phyloP scores from a whole-genome alignment of 1,140 invertebrate species.

The Drosophila santomea region DNA sequence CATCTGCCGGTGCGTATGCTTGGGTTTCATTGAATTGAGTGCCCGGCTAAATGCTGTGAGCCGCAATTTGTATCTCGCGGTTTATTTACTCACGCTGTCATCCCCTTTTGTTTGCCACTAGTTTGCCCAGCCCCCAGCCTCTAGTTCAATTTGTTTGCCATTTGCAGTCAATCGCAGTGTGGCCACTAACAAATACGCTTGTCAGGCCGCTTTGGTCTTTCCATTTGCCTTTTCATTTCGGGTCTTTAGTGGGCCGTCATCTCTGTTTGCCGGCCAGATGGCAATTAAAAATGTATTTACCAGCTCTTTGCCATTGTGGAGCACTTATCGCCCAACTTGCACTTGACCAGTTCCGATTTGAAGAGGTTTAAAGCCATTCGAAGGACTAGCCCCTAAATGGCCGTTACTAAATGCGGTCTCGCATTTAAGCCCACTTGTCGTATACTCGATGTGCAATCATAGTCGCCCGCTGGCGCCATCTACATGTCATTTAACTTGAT shows the following conservation, averaged over 20 bases:
- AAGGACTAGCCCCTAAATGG: constrained; percentile 44
- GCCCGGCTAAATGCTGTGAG: constrained; percentile 68
- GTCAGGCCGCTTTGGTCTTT: constrained; percentile 44
- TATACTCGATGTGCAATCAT: constrained; percentile 42
- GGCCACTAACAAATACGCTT: constrained; percentile 53
- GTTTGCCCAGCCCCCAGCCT: constrained; percentile 8
- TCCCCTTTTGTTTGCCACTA: constrained; percentile 66
- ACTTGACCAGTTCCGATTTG: constrained; percentile 31
- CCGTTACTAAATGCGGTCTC: constrained; percentile 25
- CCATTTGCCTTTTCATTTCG: constrained; percentile 11
- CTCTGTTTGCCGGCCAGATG: constrained; percentile 59
- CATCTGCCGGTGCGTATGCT: constrained; percentile 23
- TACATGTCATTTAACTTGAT: constrained; percentile 24
- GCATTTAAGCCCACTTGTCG: constrained; percentile 31
- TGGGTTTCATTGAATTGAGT: constrained; percentile 68
- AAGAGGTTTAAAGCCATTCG: constrained; percentile 42
- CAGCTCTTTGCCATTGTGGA: constrained; percentile 60
- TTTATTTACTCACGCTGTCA: constrained; percentile 78
- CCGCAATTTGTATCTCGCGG: constrained; percentile 69
- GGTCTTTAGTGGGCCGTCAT: constrained; percentile 61
- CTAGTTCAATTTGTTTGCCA: constrained; percentile 59
- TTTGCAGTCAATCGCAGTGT: constrained; percentile 70
- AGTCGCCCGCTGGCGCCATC: constrained; percentile 53
- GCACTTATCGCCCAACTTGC: constrained; percentile 33
- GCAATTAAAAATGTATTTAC: constrained; percentile 74